Conservation (phyloP, 2,797 vertebrate genomes). For the Coluber constrictor region DNA sequence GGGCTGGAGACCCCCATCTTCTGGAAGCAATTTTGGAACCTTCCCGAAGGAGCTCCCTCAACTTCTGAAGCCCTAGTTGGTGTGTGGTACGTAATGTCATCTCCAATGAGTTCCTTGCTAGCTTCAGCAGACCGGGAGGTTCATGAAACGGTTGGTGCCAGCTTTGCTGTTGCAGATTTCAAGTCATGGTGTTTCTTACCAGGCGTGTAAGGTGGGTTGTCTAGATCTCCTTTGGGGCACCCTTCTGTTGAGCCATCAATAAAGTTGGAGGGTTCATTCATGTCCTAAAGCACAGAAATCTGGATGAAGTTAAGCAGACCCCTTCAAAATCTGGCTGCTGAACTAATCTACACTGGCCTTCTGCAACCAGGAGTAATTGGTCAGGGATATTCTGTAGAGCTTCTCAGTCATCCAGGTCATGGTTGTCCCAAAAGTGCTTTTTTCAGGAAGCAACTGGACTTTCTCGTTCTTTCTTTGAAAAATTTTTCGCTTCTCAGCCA, state of each 20-base stretch:
- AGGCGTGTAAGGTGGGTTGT: constrained; percentile 82
- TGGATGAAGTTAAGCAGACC: neutral
- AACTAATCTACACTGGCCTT: neutral
- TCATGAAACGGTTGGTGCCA: neutral
- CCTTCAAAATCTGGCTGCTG: neutral
- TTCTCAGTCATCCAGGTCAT: neutral
- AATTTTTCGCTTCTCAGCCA: fast-evolving
- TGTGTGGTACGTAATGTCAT: neutral
- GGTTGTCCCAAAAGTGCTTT: too few species aligned
- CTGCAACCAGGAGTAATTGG: neutral
- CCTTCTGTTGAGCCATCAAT: constrained; percentile 81
- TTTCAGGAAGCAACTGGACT: too few species aligned
- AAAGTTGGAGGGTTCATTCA: constrained; percentile 91
- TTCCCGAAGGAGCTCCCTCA: neutral
- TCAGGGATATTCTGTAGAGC: neutral
- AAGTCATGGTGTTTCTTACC: constrained; percentile 61
- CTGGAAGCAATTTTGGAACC: neutral
- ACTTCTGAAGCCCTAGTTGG: neutral
- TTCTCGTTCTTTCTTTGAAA: too few species aligned
- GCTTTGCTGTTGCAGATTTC: neutral
- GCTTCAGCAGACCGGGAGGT: neutral
- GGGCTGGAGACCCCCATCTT: neutral
- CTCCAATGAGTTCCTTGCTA: neutral
- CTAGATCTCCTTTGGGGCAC: constrained; percentile 75
- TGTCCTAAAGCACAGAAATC: constrained; percentile 74